Conservation (phyloP, 1,140 invertebrate genomes). For the Steinernema feltiae region DNA sequence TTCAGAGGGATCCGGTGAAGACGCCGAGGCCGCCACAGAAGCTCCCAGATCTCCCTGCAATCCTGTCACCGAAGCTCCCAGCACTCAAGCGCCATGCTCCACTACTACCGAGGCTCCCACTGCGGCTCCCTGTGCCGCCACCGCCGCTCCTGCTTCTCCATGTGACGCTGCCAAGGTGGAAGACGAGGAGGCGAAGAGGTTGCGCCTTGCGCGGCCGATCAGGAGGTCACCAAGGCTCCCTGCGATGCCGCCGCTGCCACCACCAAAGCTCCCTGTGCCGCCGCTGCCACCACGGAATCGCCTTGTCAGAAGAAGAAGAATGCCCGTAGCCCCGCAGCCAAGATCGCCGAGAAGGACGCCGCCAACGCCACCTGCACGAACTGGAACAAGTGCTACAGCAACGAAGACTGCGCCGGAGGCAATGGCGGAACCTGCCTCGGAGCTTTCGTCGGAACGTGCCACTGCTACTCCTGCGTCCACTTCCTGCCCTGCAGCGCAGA, state of each 20-base stretch:
- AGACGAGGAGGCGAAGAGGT: background rate
- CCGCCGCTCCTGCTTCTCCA: background rate
- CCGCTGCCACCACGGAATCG: background rate
- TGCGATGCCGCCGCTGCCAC: background rate
- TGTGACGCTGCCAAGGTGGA: background rate
- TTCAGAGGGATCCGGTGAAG: background rate
- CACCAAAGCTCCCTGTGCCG: background rate
- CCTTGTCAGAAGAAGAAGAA: no score
- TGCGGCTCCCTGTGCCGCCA: background rate
- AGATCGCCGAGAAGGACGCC: background rate
- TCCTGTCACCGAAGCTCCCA: background rate
- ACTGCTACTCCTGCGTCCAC: constrained; percentile 5
- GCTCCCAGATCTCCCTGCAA: background rate
- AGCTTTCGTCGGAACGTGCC: background rate
- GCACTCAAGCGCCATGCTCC: background rate
- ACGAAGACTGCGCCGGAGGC: constrained; percentile 5
- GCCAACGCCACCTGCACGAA: background rate
- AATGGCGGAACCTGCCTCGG: background rate
- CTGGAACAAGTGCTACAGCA: background rate
- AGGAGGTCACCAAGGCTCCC: background rate
- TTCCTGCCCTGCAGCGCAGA: background rate
- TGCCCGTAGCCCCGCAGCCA: no score
- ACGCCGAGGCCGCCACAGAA: background rate
- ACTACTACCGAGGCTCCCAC: background rate
- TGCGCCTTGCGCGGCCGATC: background rate